These are phyloP conservation scores for Drosophila bifasciata DNA, from an alignment of 1,140 invertebrate species.

Conservation along the genomic window DNA sequence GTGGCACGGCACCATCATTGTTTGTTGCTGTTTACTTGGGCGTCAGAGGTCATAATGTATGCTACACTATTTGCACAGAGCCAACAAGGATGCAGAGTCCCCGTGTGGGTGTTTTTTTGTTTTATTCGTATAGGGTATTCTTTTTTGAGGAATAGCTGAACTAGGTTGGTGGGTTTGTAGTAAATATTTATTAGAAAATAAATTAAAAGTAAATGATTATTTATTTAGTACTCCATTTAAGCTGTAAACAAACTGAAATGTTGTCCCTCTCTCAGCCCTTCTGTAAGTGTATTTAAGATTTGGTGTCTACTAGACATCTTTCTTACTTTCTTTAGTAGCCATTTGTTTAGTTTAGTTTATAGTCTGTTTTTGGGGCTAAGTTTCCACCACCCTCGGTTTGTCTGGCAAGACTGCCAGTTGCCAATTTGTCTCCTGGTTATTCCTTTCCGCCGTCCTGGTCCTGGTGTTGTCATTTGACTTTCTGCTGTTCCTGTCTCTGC, in stretches of 20 bases:
- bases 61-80: constrained; percentile 36
- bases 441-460: constrained; percentile 10
- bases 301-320: background rate
- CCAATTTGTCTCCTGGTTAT: constrained; percentile 40
- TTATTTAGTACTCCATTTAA: too few relatives aligned
- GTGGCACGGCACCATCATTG: constrained; percentile 52
- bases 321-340: constrained; percentile 18
- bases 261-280: too few relatives aligned
- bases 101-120: background rate
- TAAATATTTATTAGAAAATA: too few relatives aligned
- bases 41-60: constrained; percentile 35
- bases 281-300: background rate
- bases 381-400: constrained; percentile 37
- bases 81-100: background rate
- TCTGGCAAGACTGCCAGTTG: constrained; percentile 41
- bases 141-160: too few relatives aligned
- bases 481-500: background rate
- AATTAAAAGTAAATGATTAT: background rate
- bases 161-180: too few relatives aligned
- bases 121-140: too few relatives aligned
- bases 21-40: constrained; percentile 39
- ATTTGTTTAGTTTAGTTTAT: constrained; percentile 45
- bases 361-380: constrained; percentile 42
- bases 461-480: constrained; percentile 24
- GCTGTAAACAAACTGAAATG: too few relatives aligned